Conservation (phyloP, 2,113 vertebrate species). For the Tauraco erythrolophus region DNA sequence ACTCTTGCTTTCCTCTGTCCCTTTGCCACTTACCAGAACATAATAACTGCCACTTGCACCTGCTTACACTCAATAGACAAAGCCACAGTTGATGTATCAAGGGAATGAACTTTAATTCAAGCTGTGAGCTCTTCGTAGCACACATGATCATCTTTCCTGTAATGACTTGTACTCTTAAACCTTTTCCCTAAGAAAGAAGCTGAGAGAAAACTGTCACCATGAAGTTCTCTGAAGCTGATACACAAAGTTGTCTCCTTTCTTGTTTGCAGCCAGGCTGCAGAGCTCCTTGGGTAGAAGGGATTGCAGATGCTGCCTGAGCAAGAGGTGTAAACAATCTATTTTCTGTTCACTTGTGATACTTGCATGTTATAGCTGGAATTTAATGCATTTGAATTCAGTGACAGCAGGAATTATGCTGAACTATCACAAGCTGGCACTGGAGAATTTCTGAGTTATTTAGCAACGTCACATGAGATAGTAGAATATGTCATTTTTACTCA, state of each 20-base stretch:
- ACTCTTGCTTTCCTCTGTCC: background rate
- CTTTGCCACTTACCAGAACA: background rate
- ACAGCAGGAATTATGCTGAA: background rate
- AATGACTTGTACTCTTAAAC: background rate
- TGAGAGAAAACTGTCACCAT: background rate
- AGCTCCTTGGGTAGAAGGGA: background rate
- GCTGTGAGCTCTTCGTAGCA: background rate
- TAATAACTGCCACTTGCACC: too few relatives aligned
- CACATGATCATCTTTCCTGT: background rate
- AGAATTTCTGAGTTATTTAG: constrained; percentile 7
- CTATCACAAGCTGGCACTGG: background rate
- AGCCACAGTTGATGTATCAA: background rate
- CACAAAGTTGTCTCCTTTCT: background rate
- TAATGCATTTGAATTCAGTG: background rate
- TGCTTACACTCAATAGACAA: background rate
- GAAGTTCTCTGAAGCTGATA: background rate
- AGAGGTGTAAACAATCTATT: background rate
- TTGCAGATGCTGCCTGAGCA: background rate
- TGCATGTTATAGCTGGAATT: background rate
- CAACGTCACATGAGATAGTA: background rate
- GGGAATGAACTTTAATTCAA: background rate
- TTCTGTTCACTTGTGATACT: background rate
- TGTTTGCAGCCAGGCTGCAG: background rate
- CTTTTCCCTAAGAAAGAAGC: background rate
- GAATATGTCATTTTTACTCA: constrained; percentile 15